Percentiles rank a stretch among this genome's conserved stretches.
These are phyloP conservation scores for Rhinopithecus roxellana DNA, from an alignment of 2,113 vertebrate genomes.

Conservation along the genomic window DNA sequence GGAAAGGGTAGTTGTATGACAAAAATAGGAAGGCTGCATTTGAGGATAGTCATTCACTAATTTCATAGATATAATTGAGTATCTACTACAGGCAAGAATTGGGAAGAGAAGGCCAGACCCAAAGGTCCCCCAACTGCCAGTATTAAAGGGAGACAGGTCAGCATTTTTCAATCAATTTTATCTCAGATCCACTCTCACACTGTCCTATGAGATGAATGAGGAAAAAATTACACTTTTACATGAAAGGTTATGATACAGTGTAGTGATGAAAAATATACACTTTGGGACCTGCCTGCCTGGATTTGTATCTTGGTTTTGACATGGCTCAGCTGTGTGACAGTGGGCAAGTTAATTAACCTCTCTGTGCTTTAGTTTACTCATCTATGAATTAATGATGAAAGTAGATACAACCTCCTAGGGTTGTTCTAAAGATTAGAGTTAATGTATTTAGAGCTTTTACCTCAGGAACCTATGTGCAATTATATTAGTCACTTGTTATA, in stretches of 20 bases:
- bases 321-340: neutral
- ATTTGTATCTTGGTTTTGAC: neutral
- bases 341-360: neutral
- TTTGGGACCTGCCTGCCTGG: neutral
- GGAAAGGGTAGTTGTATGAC: neutral
- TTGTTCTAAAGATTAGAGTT: neutral
- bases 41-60: neutral
- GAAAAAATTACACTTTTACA: neutral
- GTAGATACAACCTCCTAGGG: neutral
- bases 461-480: neutral
- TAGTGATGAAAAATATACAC: neutral
- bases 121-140: neutral
- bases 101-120: neutral
- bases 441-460: neutral
- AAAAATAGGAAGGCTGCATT: neutral
- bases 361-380: neutral
- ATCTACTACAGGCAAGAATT: neutral
- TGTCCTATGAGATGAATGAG: neutral
- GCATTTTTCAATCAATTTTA: neutral
- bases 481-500: neutral
- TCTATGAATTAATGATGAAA: neutral
- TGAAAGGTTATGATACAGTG: rapidly evolving
- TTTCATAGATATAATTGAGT: neutral
- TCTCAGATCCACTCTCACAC: too few relatives aligned
- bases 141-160: neutral